These are phyloP conservation scores for Orientallactaga sibirica DNA, from an alignment of 2,797 vertebrate species.

Conservation along the genomic window DNA sequence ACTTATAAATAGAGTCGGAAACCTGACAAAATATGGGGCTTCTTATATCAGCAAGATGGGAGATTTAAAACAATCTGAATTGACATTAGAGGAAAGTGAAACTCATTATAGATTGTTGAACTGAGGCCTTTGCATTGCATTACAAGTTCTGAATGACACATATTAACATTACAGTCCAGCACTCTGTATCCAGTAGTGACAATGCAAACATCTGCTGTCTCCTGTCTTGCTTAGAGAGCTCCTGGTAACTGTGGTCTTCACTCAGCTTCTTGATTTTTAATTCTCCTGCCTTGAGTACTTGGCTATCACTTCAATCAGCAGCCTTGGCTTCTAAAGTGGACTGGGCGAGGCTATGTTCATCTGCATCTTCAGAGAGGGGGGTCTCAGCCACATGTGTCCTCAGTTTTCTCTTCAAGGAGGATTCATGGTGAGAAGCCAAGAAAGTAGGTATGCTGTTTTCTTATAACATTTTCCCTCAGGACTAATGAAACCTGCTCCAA, in stretches of 20 bases:
- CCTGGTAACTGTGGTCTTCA: not conserved
- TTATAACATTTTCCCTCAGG: not conserved
- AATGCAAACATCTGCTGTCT: not conserved
- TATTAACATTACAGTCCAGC: not conserved
- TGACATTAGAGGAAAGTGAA: not conserved
- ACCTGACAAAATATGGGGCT: not conserved
- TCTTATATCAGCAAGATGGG: not conserved
- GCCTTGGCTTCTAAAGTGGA: not conserved
- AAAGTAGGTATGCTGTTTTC: not conserved
- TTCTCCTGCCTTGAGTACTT: not conserved
- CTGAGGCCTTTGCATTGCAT: not conserved
- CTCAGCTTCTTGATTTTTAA: not conserved
- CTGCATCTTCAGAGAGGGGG: fast-evolving
- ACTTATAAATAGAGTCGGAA: not conserved
- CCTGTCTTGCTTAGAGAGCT: not conserved
- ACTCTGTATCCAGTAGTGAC: too few relatives aligned
- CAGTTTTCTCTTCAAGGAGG: not conserved
- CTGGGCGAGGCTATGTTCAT: not conserved
- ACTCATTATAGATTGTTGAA: not conserved
- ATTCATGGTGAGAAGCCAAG: not conserved
- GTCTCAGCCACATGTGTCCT: not conserved
- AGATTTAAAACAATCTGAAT: not conserved
- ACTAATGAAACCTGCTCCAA: not conserved
- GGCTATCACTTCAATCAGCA: not conserved
- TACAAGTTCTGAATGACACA: not conserved